phyloP scores from a whole-genome alignment of 1,140 invertebrate species.

The Brachionus calyciflorus region DNA sequence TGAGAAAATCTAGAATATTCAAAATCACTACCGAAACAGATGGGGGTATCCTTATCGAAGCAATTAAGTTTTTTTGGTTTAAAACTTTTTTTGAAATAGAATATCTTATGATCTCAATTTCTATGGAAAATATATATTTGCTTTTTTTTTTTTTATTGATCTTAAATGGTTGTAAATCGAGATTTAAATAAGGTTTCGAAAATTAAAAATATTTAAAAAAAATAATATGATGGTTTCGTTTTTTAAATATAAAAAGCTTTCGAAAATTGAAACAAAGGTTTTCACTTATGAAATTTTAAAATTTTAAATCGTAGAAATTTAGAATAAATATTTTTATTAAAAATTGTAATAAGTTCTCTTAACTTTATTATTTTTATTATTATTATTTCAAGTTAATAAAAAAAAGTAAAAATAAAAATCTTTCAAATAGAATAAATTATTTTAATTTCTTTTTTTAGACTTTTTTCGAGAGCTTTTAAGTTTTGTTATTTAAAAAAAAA shows the following conservation, averaged over 20 bases:
- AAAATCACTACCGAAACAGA: too few relatives aligned
- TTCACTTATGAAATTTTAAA: neutral
- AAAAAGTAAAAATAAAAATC: conserved; percentile 8
- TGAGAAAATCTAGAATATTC: too few relatives aligned
- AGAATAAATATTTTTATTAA: conserved; percentile 34
- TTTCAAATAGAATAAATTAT: conserved; percentile 29
- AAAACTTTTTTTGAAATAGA: too few relatives aligned
- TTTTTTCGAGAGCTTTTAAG: neutral
- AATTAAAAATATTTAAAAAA: too few relatives aligned
- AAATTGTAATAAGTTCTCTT: conserved; percentile 36
- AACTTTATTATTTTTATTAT: conserved; percentile 31
- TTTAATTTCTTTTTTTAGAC: conserved; percentile 11
- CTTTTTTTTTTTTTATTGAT: too few relatives aligned
- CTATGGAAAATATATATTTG: too few relatives aligned
- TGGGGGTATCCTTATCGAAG: too few relatives aligned
- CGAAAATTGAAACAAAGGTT: neutral
- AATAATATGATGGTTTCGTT: too few relatives aligned
- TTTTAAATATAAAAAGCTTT: neutral
- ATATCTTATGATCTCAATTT: too few relatives aligned
- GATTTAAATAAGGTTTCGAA: too few relatives aligned
- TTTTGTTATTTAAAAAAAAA: neutral
- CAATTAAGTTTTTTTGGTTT: too few relatives aligned
- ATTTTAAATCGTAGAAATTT: neutral
- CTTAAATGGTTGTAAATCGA: too few relatives aligned
- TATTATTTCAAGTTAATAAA: conserved; percentile 23